Evolutionary conservation across 2,113 vertebrate genomes (phyloP).

Genomic region (Albula goreensis): DNA sequence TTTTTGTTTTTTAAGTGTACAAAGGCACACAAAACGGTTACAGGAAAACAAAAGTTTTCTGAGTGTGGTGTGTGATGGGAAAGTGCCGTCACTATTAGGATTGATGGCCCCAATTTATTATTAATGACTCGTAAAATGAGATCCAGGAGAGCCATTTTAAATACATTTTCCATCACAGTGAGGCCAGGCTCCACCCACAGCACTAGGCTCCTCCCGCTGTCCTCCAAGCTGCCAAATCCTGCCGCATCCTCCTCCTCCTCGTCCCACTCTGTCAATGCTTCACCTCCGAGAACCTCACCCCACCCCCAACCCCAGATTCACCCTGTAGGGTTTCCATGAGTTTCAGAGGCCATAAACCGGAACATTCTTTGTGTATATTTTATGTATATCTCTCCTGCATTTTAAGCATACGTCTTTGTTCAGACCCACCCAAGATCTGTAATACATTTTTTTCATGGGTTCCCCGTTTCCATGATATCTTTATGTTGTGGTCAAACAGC

Average conservation of each 20-base stretch:
- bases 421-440: no score
- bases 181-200: conserved; percentile 65
- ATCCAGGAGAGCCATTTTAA: conserved; percentile 78
- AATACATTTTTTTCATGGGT: no score
- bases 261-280: conserved; percentile 20
- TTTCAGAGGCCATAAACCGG: not conserved
- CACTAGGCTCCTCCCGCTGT: conserved; percentile 60
- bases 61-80: conserved; percentile 65
- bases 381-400: no score
- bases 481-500: no score
- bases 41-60: conserved; percentile 65
- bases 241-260: conserved; percentile 36
- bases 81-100: conserved; percentile 73
- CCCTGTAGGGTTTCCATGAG: not conserved
- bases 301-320: no score
- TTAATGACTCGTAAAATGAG: conserved; percentile 83
- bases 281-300: not conserved
- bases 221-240: conserved; percentile 33
- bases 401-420: no score
- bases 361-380: no score
- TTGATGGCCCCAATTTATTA: conserved; percentile 80
- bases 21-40: conserved; percentile 60
- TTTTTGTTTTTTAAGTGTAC: conserved; percentile 42
- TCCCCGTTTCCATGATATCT: no score
- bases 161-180: conserved; percentile 75